phyloP scores from a whole-genome alignment of 1,140 invertebrate genomes.

The Drosophila ficusphila region DNA sequence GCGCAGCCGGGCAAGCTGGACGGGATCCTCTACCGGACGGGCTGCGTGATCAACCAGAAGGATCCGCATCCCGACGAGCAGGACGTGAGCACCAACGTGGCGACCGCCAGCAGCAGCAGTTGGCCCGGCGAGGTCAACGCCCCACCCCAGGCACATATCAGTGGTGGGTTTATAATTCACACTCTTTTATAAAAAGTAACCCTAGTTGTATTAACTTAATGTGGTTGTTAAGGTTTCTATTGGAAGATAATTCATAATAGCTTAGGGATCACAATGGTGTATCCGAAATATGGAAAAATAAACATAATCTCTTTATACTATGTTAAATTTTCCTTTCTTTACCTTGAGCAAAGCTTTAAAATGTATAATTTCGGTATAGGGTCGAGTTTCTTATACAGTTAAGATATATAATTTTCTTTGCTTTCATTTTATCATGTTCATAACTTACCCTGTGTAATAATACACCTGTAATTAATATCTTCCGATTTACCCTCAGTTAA shows the following conservation, averaged over 20 bases:
- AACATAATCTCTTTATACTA: no score
- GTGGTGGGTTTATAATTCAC: slow-evolving; percentile 52
- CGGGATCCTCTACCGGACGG: slow-evolving; percentile 79
- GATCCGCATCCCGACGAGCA: slow-evolving; percentile 56
- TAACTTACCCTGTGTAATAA: no score
- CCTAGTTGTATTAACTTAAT: no score
- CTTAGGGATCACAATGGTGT: no score
- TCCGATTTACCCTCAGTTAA: slow-evolving; percentile 54
- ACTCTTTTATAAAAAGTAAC: neutral
- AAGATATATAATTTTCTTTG: no score
- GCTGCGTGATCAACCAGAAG: slow-evolving; percentile 80
- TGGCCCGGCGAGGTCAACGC: slow-evolving; percentile 62
- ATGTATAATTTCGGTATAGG: no score
- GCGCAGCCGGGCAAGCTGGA: slow-evolving; percentile 79
- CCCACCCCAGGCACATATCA: slow-evolving; percentile 77
- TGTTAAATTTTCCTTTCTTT: no score
- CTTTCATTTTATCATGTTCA: neutral
- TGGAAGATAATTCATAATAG: neutral
- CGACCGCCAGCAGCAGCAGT: slow-evolving; percentile 66
- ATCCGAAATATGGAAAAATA: no score
- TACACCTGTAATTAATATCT: slow-evolving; percentile 14
- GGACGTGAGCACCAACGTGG: slow-evolving; percentile 71
- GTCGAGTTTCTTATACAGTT: no score
- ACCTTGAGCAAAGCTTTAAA: no score
- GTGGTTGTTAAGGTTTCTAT: no score